Evolutionary conservation across 2,888 invertebrate genomes (phyloP).

Genomic region (Campaea margaritaria): DNA sequence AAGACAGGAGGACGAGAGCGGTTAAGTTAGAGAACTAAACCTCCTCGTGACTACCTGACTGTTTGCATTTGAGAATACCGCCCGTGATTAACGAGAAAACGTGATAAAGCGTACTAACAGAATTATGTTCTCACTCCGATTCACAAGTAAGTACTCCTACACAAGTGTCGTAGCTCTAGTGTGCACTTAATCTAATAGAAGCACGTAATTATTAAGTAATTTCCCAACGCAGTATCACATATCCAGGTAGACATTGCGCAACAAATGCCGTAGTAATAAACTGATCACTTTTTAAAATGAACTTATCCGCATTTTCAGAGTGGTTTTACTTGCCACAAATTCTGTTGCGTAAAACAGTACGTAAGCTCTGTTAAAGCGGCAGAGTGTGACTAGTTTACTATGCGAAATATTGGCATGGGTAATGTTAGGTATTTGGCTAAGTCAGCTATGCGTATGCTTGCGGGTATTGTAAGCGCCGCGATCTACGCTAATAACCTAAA

Average conservation of each 20-base stretch:
- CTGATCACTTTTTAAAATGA: slow-evolving; percentile 47
- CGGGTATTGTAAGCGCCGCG: no score
- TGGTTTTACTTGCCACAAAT: slow-evolving; percentile 39
- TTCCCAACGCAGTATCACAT: slow-evolving; percentile 17
- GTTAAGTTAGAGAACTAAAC: no score
- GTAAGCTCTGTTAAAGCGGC: neutral
- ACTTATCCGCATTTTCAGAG: slow-evolving; percentile 64
- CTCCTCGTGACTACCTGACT: neutral
- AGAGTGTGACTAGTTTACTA: neutral
- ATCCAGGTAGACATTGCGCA: slow-evolving; percentile 17
- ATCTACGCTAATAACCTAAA: no score
- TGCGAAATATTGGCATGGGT: no score
- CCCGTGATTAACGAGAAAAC: neutral
- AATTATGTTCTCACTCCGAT: neutral
- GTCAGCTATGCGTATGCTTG: no score
- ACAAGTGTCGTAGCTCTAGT: neutral
- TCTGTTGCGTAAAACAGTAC: slow-evolving; percentile 10
- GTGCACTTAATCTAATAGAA: slow-evolving; percentile 8
- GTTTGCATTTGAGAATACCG: neutral
- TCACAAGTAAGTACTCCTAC: neutral
- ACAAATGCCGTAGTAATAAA: slow-evolving; percentile 36
- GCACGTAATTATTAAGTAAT: slow-evolving; percentile 15
- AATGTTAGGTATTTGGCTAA: neutral
- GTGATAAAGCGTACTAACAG: neutral
- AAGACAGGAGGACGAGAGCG: no score